Evolutionary conservation across 2,797 vertebrate genomes (phyloP).

Genomic region (Halcyon leucocephala): DNA sequence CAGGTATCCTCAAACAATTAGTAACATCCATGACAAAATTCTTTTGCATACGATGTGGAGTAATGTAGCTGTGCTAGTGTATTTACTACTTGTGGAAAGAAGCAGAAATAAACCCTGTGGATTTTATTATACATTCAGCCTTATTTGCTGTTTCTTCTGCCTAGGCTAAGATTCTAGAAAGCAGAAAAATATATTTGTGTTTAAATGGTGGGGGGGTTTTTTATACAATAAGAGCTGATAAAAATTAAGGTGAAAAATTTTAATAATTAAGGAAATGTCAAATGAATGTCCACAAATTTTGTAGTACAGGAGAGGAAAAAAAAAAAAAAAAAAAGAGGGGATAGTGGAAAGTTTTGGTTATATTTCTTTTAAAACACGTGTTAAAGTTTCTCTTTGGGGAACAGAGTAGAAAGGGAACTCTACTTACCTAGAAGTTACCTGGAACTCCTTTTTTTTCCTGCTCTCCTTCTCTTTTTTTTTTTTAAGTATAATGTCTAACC

Average conservation of each 20-base stretch:
- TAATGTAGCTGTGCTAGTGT: neutral
- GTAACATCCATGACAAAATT: neutral
- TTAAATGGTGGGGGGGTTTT: neutral
- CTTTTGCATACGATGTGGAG: neutral
- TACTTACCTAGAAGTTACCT: slow-evolving; percentile 37
- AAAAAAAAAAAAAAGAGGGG: neutral
- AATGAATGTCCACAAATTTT: neutral
- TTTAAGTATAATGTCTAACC: slow-evolving; percentile 27
- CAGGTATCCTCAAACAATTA: slow-evolving; percentile 54
- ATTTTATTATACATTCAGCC: neutral
- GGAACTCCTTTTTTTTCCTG: neutral
- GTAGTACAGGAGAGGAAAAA: rapidly evolving
- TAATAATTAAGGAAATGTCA: neutral
- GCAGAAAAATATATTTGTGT: neutral
- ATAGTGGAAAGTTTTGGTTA: neutral
- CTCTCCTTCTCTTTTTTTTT: neutral
- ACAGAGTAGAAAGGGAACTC: neutral
- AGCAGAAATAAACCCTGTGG: neutral
- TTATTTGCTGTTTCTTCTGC: neutral
- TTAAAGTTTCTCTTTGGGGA: slow-evolving; percentile 1
- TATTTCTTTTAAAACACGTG: neutral
- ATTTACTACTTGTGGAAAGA: neutral
- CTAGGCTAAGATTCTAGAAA: neutral
- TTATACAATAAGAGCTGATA: slow-evolving; percentile 14
- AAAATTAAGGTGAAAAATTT: neutral